Evolutionary conservation across 2,797 vertebrate genomes (phyloP).

Genomic region (Falco berigora): DNA sequence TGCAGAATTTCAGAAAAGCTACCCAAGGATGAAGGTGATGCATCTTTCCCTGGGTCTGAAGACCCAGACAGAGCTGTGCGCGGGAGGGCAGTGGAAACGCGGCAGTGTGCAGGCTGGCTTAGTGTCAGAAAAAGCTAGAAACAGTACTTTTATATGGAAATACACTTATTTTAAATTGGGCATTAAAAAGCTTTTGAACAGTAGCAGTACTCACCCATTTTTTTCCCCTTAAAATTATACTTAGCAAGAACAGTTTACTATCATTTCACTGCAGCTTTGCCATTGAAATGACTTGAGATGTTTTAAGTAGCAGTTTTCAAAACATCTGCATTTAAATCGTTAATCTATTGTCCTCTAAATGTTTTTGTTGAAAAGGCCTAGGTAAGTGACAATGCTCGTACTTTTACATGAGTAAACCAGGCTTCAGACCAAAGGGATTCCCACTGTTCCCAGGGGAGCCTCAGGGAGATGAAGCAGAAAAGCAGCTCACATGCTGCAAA

Average conservation of each 20-base stretch:
- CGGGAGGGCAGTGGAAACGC: too few species aligned
- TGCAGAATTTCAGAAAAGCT: neutral
- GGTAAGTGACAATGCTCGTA: neutral
- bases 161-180: neutral
- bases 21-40: neutral
- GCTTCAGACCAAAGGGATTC: neutral
- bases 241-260: neutral
- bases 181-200: neutral
- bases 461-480: neutral
- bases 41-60: neutral
- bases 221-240: neutral
- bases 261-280: neutral
- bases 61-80: neutral
- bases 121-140: neutral
- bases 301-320: neutral
- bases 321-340: neutral
- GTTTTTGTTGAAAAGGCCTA: neutral
- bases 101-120: neutral
- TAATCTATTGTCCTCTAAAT: neutral
- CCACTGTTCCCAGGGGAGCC: neutral
- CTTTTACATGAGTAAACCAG: neutral
- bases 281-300: neutral
- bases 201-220: neutral
- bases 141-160: neutral
- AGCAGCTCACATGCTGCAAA: neutral